These are phyloP conservation scores for Drosophila austrosaltans DNA, from an alignment of 2,888 invertebrate species.

Conservation along the genomic window DNA sequence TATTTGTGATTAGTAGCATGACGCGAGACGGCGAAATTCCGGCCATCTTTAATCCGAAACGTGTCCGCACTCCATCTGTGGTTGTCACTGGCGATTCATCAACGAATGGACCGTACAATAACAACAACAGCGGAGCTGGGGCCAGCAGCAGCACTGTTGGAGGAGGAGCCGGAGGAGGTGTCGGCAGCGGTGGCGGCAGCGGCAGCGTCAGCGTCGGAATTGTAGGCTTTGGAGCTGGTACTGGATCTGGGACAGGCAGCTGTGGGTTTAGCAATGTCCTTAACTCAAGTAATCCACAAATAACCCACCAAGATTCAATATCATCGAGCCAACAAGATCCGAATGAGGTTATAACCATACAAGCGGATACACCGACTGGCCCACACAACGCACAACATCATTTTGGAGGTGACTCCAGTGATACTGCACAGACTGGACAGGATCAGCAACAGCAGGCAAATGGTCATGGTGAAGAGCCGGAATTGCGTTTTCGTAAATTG, in stretches of 20 bases:
- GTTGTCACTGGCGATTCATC: slow-evolving; percentile 87
- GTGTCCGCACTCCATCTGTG: slow-evolving; percentile 88
- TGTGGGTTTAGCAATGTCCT: slow-evolving; percentile 84
- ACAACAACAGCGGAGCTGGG: slow-evolving; percentile 32
- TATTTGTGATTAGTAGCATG: slow-evolving; percentile 83
- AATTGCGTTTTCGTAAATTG: slow-evolving; percentile 77
- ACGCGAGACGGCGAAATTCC: slow-evolving; percentile 90
- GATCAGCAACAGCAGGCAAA: slow-evolving; percentile 72
- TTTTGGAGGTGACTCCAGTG: slow-evolving; percentile 66
- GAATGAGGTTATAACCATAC: slow-evolving; percentile 83
- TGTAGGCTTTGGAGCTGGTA: slow-evolving; percentile 32
- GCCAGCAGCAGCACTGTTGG: slow-evolving; percentile 45
- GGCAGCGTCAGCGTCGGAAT: slow-evolving; percentile 2
- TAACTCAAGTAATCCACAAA: slow-evolving; percentile 84
- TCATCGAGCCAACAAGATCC: slow-evolving; percentile 87
- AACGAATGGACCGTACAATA: slow-evolving; percentile 84
- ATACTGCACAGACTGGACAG: slow-evolving; percentile 56
- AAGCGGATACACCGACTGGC: slow-evolving; percentile 73
- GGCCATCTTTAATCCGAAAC: slow-evolving; percentile 91
- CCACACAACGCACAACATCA: slow-evolving; percentile 62
- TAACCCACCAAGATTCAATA: slow-evolving; percentile 85
- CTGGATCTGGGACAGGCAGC: slow-evolving; percentile 45
- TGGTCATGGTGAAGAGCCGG: slow-evolving; percentile 70
- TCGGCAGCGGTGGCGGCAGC: neutral
- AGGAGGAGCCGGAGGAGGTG: slow-evolving; percentile 3